Base-by-base conservation (phyloP, 2,888 invertebrate genomes). In the Gerosis bhagava region DNA sequence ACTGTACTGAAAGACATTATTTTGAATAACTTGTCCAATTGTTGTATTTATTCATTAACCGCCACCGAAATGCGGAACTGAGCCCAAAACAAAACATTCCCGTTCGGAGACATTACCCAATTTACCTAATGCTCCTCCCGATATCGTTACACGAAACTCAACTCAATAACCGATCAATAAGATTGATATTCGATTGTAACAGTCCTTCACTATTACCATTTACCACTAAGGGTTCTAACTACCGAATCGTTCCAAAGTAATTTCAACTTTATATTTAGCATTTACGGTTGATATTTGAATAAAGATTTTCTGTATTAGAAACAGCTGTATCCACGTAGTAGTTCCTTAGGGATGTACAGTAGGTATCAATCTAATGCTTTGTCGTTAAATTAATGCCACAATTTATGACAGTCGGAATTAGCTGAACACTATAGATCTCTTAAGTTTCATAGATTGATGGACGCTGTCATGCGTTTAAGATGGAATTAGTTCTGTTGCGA, bases 301-400 rank as follows among this genome's bases (percentile, higher is more conserved):
- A 41, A 10, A 8, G 6, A 21, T 8, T 12, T 11, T 32, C 8
- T 11, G 21, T 43, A 37, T 21, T 8, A 34, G 25, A 48, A 34
- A 28, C 11, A 34, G 17, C 12, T 16, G 10, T 31, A 19, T 15
- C n/a, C n/a, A n/a, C n/a, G 88, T 82, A 83, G 90, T 90, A 91
- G 90, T 90, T 90, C 90, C 87, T 90, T 67, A 59, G 90, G 90
- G 90, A 90, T 73, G 24, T n/a, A n/a, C 12, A 34, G 34, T 24
- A 70, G 71, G 62, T 60, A 69, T 67, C 60, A 67, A 73, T 74
- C 73, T 84, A 84, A 88, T 84, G 86, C 71, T 77, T 74, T 78
- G 83, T 84, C 86, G 82, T 87, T 87, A 86, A 83, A 82, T 86
- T 87, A 87, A 88, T 88, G 79, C 83, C 62, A 80, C 70, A 77